Evolutionary conservation across 1,140 invertebrate genomes (phyloP), one percentile per base, ranked within the genome.

Genomic region (Drosophila truncata): DNA sequence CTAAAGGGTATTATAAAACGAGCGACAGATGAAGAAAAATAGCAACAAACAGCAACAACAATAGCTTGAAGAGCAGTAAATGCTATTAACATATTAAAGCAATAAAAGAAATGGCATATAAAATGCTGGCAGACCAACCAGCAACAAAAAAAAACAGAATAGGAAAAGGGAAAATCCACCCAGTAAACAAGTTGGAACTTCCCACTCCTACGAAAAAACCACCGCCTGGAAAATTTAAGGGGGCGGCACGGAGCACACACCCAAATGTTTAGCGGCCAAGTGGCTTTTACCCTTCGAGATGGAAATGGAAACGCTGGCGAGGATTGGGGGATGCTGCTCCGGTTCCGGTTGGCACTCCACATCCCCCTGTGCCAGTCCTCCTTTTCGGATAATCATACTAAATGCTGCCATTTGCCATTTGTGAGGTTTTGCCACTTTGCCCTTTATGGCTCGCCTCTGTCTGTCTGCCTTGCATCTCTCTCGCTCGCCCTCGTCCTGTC

Each of bases 351-450:
- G 66, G 66, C 49, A 72, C 69, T 72, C 35, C 52, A 76, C 11
- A 3, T 7, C 54, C 52, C 39, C 54, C 39, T 18, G 14, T 20
- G n/a, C 20, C 27, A 31, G 10, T 54, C 33, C 50, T 60, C 42
- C 9, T 46, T 50, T 64, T 91, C 63, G 75, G 78, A 88, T 92
- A 80, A 92, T 92, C 80, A 81, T 92, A 82, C 79, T 92, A 91
- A 92, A 92, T 87, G 90, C 91, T 92, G 91, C 91, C 91, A 92
- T 92, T 92, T 92, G 86, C 91, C 91, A 91, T 91, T 92, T 91
- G 87, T 91, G 91, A 87, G 91, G 91, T 92, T 92, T 92, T 86
- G 91, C 85, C 91, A 91, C 79, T 92, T 54, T 92, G 90, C 82
- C 91, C 91, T 88, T 69, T 78, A 66, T 82, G 64, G 70, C 55